These are phyloP conservation scores for Callaeas wilsoni DNA, from an alignment of 2,113 vertebrate species.

Conservation along the genomic window DNA sequence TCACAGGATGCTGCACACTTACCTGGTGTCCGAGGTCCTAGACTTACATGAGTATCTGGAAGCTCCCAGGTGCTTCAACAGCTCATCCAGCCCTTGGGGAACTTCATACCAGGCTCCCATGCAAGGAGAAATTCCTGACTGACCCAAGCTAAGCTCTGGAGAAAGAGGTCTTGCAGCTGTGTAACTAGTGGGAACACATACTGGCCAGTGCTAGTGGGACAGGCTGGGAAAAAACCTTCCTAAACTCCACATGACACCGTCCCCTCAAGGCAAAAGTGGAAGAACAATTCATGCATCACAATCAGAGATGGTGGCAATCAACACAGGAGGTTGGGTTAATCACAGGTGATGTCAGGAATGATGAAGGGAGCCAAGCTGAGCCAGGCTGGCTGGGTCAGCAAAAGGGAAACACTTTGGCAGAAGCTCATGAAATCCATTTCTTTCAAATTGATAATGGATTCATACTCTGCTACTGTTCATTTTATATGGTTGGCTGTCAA, in stretches of 20 bases:
- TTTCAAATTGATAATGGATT: neutral
- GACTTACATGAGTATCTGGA: neutral
- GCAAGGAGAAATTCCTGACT: neutral
- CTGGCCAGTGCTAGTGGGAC: neutral
- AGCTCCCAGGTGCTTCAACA: neutral
- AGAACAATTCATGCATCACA: neutral
- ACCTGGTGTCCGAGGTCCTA: neutral
- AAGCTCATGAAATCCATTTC: neutral
- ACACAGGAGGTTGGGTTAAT: neutral
- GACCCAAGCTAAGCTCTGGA: neutral
- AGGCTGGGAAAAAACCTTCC: neutral
- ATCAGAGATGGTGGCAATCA: neutral
- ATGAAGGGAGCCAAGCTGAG: neutral
- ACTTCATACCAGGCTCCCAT: neutral
- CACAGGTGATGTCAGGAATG: neutral
- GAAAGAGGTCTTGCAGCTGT: neutral
- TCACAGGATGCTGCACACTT: neutral
- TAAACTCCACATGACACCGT: fast-evolving
- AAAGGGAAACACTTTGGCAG: neutral
- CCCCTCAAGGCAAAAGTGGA: neutral
- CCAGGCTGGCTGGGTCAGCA: neutral
- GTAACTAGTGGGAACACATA: neutral
- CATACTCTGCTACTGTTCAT: neutral
- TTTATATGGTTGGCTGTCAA: neutral
- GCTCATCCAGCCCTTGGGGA: neutral